A percentile compares a stretch with the other conserved stretches of the same genome.
Evolutionary conservation across 2,113 vertebrate genomes (phyloP).

Genomic region (Ornithorhynchus anatinus): DNA sequence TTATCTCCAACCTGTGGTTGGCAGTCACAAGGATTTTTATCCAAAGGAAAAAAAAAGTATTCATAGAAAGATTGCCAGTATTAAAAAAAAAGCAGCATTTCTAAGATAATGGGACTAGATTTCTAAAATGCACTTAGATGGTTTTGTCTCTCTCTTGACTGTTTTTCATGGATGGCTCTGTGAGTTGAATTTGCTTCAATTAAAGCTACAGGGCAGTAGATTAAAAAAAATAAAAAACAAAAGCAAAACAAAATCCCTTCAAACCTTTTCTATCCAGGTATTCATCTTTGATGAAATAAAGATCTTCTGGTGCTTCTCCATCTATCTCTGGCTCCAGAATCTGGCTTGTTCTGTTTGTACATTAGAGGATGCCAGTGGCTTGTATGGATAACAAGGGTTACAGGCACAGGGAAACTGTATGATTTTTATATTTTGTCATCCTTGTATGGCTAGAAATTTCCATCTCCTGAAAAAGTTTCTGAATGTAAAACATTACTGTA

Average conservation of each 20-base stretch:
- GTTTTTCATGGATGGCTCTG: not conserved
- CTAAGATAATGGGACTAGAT: not conserved
- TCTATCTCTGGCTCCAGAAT: not conserved
- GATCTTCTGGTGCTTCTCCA: not conserved
- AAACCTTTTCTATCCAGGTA: not conserved
- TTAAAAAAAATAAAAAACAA: too few relatives aligned
- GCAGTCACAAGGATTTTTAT: not conserved
- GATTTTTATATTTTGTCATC: not conserved
- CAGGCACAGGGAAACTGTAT: not conserved
- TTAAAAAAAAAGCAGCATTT: not conserved
- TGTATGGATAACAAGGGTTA: not conserved
- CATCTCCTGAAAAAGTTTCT: not conserved
- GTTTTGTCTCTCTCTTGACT: not conserved
- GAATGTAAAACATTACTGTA: not conserved
- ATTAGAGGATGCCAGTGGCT: not conserved
- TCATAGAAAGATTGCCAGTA: not conserved
- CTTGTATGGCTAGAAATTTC: not conserved
- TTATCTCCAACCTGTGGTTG: not conserved
- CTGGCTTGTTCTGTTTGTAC: not conserved
- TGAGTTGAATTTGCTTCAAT: not conserved
- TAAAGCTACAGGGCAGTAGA: not conserved
- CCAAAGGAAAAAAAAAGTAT: too few relatives aligned
- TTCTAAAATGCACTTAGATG: not conserved
- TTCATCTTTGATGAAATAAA: not conserved
- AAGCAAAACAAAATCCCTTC: too few relatives aligned